Evolutionary conservation across 2,888 invertebrate species (phyloP).

Genomic region (Agonopterix arenella): DNA sequence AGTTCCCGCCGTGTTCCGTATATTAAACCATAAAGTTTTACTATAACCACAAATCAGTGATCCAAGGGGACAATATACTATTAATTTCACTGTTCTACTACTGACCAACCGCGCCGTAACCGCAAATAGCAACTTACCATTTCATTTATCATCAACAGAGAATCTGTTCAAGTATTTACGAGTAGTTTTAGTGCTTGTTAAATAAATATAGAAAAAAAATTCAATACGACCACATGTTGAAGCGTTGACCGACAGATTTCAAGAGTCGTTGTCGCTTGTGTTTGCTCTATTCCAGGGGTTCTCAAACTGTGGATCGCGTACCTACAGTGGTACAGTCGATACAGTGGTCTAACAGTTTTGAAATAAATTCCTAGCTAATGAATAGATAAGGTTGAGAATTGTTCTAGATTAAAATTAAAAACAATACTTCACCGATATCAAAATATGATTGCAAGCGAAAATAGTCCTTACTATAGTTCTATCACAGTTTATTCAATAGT

Average conservation of each 20-base stretch:
- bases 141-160: conserved; percentile 24
- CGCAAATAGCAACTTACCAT: conserved; percentile 21
- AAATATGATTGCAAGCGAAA: too few relatives aligned
- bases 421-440: too few relatives aligned
- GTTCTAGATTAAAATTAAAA: too few relatives aligned
- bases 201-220: conserved; percentile 24
- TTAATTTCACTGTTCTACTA: conserved; percentile 11
- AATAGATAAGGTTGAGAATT: too few relatives aligned
- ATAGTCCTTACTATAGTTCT: too few relatives aligned
- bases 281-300: neutral
- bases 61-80: conserved; percentile 3
- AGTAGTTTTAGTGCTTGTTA: conserved; percentile 31
- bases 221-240: conserved; percentile 16
- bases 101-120: conserved; percentile 12
- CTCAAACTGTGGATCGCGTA: too few relatives aligned
- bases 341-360: too few relatives aligned
- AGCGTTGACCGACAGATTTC: conserved; percentile 22
- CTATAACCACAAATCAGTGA: too few relatives aligned
- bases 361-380: too few relatives aligned
- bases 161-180: conserved; percentile 29
- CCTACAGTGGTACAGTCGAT: too few relatives aligned
- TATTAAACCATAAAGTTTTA: too few relatives aligned
- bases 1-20: neutral
- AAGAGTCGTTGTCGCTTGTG: conserved; percentile 14
- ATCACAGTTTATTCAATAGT: too few relatives aligned